phyloP scores from a whole-genome alignment of 1,140 invertebrate genomes.

The Atta texana region DNA sequence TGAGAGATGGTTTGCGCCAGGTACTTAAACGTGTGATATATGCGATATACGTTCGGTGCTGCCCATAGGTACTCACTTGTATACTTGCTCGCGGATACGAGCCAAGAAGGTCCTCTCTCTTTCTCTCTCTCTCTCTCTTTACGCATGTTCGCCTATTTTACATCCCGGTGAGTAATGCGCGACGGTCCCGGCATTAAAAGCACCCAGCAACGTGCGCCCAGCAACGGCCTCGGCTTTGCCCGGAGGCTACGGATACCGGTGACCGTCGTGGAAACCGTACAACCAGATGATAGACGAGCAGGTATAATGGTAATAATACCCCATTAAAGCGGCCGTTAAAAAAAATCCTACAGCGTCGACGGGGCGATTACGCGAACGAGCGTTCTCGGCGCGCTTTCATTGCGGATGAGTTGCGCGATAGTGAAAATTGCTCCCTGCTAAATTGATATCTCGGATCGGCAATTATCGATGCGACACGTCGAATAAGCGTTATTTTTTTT shows the following conservation, averaged over 20 bases:
- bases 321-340: conserved; percentile 57
- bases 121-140: conserved; percentile 50
- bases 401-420: conserved; percentile 19
- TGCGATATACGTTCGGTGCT: conserved; percentile 73
- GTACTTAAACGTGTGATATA: conserved; percentile 81
- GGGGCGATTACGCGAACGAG: conserved; percentile 66
- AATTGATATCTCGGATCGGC: conserved; percentile 42
- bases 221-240: conserved; percentile 67
- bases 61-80: conserved; percentile 75
- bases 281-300: conserved; percentile 68
- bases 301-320: conserved; percentile 66
- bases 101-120: conserved; percentile 45
- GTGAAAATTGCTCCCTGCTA: conserved; percentile 36
- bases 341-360: conserved; percentile 38
- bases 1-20: conserved; percentile 65
- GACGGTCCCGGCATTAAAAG: conserved; percentile 75
- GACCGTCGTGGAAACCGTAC: conserved; percentile 58
- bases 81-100: conserved; percentile 52
- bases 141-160: conserved; percentile 79
- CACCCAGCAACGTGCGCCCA: conserved; percentile 72
- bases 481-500: conserved; percentile 16
- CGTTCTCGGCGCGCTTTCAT: conserved; percentile 27
- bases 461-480: conserved; percentile 47
- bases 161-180: conserved; percentile 78
- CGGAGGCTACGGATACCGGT: conserved; percentile 64